Evolutionary conservation across 2,888 invertebrate genomes (phyloP).

Genomic region (Limnephilus marmoratus): DNA sequence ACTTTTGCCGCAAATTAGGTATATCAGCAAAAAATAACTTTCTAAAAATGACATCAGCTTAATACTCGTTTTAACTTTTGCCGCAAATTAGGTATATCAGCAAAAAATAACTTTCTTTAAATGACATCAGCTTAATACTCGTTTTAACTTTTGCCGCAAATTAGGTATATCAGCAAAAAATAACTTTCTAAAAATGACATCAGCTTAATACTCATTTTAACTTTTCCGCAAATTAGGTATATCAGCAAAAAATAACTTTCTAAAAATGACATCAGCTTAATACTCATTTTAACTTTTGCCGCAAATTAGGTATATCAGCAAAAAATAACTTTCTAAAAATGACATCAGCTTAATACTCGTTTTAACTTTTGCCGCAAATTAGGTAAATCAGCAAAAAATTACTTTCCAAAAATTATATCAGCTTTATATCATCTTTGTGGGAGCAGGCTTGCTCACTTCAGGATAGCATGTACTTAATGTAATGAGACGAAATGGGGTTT

Average conservation of each 20-base stretch:
- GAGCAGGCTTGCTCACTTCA: background rate
- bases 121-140: too few relatives aligned
- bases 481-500: background rate
- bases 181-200: background rate
- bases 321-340: slow-evolving; percentile 15
- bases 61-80: background rate
- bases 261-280: too few relatives aligned
- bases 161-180: too few relatives aligned
- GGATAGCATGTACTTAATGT: background rate
- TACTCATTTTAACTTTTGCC: too few relatives aligned
- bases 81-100: background rate
- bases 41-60: background rate
- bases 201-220: background rate
- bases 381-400: background rate
- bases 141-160: too few relatives aligned
- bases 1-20: too few relatives aligned
- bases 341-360: background rate
- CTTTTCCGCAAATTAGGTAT: background rate
- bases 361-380: background rate
- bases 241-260: too few relatives aligned
- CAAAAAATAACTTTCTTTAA: too few relatives aligned
- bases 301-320: too few relatives aligned
- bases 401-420: background rate
- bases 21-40: too few relatives aligned
- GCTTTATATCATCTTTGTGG: background rate